Evolutionary conservation across 2,797 vertebrate genomes (phyloP), one percentile per base, ranked within the genome.

Genomic region (Muraenolepis orangiensis): DNA sequence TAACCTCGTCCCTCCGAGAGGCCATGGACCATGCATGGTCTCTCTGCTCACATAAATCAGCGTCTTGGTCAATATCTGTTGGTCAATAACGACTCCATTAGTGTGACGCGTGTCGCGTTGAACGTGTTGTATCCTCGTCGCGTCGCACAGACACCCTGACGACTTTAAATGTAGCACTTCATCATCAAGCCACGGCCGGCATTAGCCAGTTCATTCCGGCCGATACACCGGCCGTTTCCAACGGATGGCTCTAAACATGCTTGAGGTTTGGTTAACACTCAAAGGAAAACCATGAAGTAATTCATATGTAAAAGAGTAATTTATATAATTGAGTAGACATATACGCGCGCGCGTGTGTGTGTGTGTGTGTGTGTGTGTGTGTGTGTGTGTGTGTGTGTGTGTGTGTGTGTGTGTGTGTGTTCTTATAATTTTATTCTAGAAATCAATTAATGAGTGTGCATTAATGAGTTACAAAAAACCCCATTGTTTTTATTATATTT

Each of bases 41-140:
- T 51, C 82, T 72, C 82, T 73, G 46, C 31, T 79, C 73, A 74
- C 84, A 88, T 85, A 67, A 77, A 86, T 89, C 83, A 84, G 42
- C 13, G 1, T 66, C 8, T 66, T 4, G 51, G 75, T 88, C 85
- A 86, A 84, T 87, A 84, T 73, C 57, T 6, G 42, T 71, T 74
- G 83, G 83, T 80, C 84, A 80, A 81, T 83, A 81, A 32, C n/a
- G 71, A 71, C 75, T 76, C 57, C 57, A 71, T 85, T 73, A 28
- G 80, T 85, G 80, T 76, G 51, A 57, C 51, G 7, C 4, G 51
- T 10, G 7, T 57, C 6, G 42, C 42, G 42, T 46, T 46, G 1
- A 46, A 18, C 42, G 42, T 3, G 40, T 42, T 16, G 13, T 46
- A 4, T 46, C 42, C 18, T 18, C 42, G 40, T 46, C 14, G 0